Percentiles rank a stretch among this genome's conserved stretches.
Evolutionary conservation across 23 tunicate species (phyloP).

Genomic region (Diplosoma virens): DNA sequence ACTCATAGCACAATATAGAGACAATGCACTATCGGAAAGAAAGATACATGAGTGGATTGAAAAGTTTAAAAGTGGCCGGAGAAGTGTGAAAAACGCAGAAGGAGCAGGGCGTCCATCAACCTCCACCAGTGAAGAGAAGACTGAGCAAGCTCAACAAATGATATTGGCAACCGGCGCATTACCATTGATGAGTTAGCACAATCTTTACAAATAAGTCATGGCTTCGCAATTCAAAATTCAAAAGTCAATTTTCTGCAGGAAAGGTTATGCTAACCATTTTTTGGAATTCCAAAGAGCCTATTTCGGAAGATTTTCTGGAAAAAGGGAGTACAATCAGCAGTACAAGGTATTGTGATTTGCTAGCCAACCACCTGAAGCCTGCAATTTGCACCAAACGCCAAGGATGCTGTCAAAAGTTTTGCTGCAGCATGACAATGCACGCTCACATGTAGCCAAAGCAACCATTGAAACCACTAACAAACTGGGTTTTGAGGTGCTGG

Average conservation of each 20-base stretch:
- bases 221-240: no score
- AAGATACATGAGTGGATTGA: constrained; percentile 40
- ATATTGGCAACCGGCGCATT: constrained; percentile 35
- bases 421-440: no score
- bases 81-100: constrained; percentile 32
- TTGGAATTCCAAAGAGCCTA: no score
- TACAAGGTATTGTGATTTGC: constrained; percentile 15
- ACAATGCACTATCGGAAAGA: constrained; percentile 29
- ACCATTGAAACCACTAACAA: no score
- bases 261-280: no score
- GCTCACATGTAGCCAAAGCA: no score
- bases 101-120: constrained; percentile 40
- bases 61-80: constrained; percentile 40
- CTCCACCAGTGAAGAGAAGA: constrained; percentile 35
- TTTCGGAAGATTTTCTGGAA: constrained; percentile 6
- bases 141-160: constrained; percentile 35
- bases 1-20: constrained; percentile 25
- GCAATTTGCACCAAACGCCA: no score
- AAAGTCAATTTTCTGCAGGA: no score
- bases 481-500: no score
- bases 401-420: no score
- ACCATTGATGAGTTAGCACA: constrained; percentile 24
- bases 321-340: constrained; percentile 24
- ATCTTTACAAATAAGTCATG: constrained; percentile 27
- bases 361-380: no score